Percentiles rank a stretch among this genome's conserved stretches.
These are phyloP conservation scores for Stenchaetothrips biformis DNA, from an alignment of 2,888 invertebrate genomes.

Conservation along the genomic window DNA sequence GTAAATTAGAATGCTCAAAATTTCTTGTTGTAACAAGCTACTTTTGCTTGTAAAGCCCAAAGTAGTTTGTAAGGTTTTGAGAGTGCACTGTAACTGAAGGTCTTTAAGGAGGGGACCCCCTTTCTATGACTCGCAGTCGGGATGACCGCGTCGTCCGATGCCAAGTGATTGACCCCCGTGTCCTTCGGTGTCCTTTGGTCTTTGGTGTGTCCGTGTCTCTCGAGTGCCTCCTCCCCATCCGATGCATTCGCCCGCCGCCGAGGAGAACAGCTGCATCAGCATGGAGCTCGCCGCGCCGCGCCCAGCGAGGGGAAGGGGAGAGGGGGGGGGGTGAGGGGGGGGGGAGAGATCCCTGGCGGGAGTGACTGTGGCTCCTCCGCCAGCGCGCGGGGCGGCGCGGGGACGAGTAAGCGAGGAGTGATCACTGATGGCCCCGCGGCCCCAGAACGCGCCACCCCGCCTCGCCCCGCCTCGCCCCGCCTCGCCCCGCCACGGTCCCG, in stretches of 20 bases:
- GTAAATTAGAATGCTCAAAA: too few relatives aligned
- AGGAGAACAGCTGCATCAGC: slow-evolving; percentile 14
- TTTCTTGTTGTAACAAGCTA: too few relatives aligned
- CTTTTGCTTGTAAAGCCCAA: too few relatives aligned
- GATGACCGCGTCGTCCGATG: background rate
- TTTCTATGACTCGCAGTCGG: background rate
- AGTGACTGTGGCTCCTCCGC: too few relatives aligned
- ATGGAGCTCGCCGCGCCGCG: background rate
- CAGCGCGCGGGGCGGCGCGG: too few relatives aligned
- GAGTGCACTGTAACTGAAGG: too few relatives aligned
- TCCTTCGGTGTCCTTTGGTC: background rate
- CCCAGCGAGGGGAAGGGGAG: background rate
- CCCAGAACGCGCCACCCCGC: too few relatives aligned
- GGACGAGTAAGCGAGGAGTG: too few relatives aligned
- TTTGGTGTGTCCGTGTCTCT: background rate
- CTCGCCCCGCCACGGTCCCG: background rate
- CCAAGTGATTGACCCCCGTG: background rate
- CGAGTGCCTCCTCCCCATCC: too few relatives aligned
- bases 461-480: background rate
- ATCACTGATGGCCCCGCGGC: too few relatives aligned
- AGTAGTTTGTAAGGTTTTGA: too few relatives aligned
- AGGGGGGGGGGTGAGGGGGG: background rate
- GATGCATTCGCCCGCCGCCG: background rate
- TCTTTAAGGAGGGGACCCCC: too few relatives aligned
- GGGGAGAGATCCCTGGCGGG: background rate